phyloP scores from a whole-genome alignment of 2,888 invertebrate species.

The Hemaris fuciformis region DNA sequence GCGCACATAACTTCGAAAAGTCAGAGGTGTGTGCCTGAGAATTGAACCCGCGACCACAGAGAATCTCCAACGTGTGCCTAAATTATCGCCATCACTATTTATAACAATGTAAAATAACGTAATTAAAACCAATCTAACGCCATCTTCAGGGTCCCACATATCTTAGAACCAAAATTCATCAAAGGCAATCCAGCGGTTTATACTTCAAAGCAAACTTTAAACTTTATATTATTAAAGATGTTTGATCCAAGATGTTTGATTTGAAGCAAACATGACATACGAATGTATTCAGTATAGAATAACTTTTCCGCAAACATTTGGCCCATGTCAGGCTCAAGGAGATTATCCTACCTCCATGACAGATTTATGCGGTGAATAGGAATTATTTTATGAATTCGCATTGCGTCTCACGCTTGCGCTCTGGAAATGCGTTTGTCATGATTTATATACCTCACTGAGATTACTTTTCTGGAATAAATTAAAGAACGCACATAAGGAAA shows the following conservation, averaged over 20 bases:
- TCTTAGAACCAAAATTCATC: no score
- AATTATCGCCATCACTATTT: no score
- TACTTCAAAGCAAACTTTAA: no score
- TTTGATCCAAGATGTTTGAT: background rate
- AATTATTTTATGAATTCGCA: background rate
- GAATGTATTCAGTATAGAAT: background rate
- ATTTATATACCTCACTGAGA: background rate
- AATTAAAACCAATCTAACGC: no score
- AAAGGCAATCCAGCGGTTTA: no score
- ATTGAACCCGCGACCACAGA: no score
- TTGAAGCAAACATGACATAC: background rate
- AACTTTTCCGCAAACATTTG: background rate
- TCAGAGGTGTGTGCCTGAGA: no score
- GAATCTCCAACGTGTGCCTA: no score
- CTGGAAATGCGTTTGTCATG: background rate
- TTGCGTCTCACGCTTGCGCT: background rate
- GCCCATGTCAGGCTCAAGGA: background rate
- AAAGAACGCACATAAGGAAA: background rate
- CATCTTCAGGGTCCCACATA: no score
- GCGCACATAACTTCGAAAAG: no score
- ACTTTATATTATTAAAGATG: no score
- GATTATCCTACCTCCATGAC: background rate
- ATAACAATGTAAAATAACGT: no score
- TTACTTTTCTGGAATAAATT: background rate
- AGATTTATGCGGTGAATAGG: slow-evolving; percentile 6